Evolutionary conservation across 2,113 vertebrate genomes (phyloP).

Genomic region (Polypterus bichir): DNA sequence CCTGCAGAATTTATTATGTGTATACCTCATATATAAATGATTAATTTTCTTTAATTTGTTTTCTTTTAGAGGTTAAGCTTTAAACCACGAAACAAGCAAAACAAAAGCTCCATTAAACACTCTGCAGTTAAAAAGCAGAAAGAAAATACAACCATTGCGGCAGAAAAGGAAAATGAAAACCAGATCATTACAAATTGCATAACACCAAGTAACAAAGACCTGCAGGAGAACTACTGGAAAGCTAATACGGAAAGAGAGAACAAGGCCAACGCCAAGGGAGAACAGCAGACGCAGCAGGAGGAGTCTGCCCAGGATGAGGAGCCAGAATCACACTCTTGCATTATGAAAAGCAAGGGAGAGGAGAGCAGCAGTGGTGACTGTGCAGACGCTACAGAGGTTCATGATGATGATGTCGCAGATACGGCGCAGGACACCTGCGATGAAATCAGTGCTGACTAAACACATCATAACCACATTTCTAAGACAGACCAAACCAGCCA

Average conservation of each 20-base stretch:
- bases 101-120: conserved; percentile 53
- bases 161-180: conserved; percentile 35
- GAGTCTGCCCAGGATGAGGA: neutral
- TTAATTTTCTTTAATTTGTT: conserved; percentile 23
- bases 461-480: too few species aligned
- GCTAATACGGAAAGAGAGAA: neutral
- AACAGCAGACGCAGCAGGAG: neutral
- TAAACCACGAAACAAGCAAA: conserved; percentile 48
- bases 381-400: neutral
- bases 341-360: conserved; percentile 8
- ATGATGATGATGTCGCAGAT: too few species aligned
- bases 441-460: too few species aligned
- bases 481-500: too few species aligned
- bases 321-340: neutral
- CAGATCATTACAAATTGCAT: conserved; percentile 28
- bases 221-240: conserved; percentile 10
- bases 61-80: conserved; percentile 58
- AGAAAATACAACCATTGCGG: conserved; percentile 25
- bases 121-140: conserved; percentile 45
- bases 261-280: conserved; percentile 5
- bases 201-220: conserved; percentile 26
- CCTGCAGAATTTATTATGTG: neutral
- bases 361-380: neutral
- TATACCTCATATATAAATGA: conserved; percentile 1
- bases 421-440: too few species aligned